phyloP scores from a whole-genome alignment of 2,888 invertebrate species.

The Liposcelis brunnea region DNA sequence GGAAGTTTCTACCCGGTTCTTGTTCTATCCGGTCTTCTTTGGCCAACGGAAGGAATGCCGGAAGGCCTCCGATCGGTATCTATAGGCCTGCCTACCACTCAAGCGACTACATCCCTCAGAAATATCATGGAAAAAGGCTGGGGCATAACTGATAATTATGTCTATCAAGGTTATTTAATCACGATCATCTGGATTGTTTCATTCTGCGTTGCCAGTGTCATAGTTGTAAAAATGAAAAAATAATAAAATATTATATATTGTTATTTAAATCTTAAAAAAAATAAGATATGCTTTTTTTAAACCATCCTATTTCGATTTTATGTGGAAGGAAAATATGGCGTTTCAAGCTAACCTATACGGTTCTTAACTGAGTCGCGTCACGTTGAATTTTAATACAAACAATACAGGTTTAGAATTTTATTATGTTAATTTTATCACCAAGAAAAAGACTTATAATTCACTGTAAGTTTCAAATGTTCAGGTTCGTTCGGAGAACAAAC shows the following conservation, averaged over 20 bases:
- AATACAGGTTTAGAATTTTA: too few species aligned
- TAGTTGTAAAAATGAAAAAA: background rate
- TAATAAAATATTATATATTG: background rate
- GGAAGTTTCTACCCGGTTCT: conserved; percentile 85
- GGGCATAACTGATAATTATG: conserved; percentile 43
- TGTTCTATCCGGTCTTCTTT: conserved; percentile 60
- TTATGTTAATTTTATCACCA: too few species aligned
- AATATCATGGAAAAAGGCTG: conserved; percentile 62
- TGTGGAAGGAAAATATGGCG: too few species aligned
- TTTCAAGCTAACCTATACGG: too few species aligned
- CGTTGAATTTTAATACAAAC: too few species aligned
- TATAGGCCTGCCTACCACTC: conserved; percentile 52
- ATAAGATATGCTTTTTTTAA: too few species aligned
- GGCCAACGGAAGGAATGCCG: conserved; percentile 49
- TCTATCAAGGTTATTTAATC: conserved; percentile 56
- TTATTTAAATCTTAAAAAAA: too few species aligned
- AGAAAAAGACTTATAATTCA: too few species aligned
- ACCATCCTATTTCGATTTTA: too few species aligned
- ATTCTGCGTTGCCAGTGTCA: conserved; percentile 31
- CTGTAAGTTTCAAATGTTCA: too few species aligned
- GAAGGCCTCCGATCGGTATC: background rate
- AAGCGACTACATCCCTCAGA: conserved; percentile 57
- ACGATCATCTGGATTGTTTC: conserved; percentile 45
- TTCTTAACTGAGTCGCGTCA: too few species aligned
- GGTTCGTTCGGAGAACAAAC: too few species aligned